phyloP scores from a whole-genome alignment of 1,140 invertebrate species.

The Lepidostoma basale region DNA sequence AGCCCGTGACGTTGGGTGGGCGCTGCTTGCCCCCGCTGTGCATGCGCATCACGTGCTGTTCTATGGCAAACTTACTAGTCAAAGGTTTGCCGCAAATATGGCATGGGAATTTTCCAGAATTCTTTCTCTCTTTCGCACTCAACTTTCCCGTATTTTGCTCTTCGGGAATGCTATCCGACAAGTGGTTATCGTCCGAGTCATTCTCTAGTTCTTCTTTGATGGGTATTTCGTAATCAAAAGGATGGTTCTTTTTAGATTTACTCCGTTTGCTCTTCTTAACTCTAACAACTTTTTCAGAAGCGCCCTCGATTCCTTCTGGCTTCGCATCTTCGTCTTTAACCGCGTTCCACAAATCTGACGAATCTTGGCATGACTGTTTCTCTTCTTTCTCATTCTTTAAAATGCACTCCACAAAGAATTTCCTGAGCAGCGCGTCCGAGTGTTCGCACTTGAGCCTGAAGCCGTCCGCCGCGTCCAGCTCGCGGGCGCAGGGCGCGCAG shows the following conservation, averaged over 20 bases:
- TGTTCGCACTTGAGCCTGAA: conserved; percentile 11
- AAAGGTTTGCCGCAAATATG: not conserved
- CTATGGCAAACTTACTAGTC: not conserved
- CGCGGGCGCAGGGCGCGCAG: not conserved
- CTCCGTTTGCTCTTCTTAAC: not conserved
- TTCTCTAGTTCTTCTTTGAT: not conserved
- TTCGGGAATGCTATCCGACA: not conserved
- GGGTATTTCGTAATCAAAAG: not conserved
- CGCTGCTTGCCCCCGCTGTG: conserved; percentile 32
- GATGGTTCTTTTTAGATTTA: not conserved
- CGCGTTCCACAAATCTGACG: not conserved
- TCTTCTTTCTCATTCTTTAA: not conserved
- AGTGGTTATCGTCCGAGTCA: not conserved
- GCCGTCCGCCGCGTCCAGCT: not conserved
- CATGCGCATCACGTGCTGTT: not conserved
- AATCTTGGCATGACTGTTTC: not conserved
- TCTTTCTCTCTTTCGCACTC: conserved; percentile 44
- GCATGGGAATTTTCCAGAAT: conserved; percentile 33
- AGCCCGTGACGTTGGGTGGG: conserved; percentile 52
- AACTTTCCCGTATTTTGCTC: not conserved
- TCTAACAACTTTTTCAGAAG: not conserved
- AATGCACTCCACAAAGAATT: not conserved
- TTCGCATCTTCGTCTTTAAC: not conserved
- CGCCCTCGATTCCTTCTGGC: not conserved
- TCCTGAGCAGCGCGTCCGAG: conserved; percentile 3